These are phyloP conservation scores for Pipistrellus pipistrellus DNA, from an alignment of 2,797 vertebrate species.

Conservation along the genomic window DNA sequence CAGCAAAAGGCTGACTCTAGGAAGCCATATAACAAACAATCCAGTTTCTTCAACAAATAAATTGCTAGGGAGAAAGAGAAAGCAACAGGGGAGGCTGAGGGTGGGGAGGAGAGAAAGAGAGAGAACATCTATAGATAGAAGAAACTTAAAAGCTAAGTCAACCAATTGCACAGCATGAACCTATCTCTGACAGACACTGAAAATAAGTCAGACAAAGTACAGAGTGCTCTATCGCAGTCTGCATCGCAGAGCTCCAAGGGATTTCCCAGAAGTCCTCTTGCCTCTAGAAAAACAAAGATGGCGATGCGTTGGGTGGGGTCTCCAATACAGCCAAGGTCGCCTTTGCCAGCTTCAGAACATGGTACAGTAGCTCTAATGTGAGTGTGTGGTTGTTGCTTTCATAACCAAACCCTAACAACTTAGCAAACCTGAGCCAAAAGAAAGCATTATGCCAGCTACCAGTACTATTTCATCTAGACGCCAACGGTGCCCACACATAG, in stretches of 20 bases:
- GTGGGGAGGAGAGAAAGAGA: not conserved
- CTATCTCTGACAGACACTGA: not conserved
- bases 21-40: not conserved
- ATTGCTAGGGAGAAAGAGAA: not conserved
- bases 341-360: not conserved
- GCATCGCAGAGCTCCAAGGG: not conserved
- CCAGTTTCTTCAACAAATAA: not conserved
- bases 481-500: not conserved
- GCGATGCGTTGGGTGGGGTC: not conserved
- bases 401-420: not conserved
- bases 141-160: not conserved
- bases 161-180: not conserved
- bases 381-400: not conserved
- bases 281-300: not conserved
- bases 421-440: not conserved
- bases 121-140: not conserved
- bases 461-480: not conserved
- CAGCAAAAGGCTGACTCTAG: not conserved
- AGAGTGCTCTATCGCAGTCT: not conserved
- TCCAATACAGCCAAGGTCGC: not conserved
- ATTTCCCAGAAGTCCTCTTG: not conserved
- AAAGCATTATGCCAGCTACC: not conserved
- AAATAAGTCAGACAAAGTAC: not conserved
- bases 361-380: not conserved
- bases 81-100: too few relatives aligned